Conservation (phyloP, 2,888 invertebrate species). For the Allophyes oxyacanthae region DNA sequence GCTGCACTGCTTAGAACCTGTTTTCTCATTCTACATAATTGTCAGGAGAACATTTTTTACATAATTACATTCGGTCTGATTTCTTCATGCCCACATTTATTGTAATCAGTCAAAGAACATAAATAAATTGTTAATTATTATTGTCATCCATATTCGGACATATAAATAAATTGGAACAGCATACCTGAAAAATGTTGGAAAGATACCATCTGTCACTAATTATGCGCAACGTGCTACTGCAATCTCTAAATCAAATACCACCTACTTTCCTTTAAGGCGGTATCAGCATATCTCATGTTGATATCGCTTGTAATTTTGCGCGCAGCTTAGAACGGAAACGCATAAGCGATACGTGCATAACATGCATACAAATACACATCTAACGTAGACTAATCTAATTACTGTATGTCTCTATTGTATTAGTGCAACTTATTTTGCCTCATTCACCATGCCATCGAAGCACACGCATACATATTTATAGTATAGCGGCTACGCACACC, state of each 20-base stretch:
- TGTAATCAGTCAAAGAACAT: no score
- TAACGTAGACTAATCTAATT: conserved; percentile 6
- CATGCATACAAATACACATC: conserved; percentile 22
- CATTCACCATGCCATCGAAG: conserved; percentile 13
- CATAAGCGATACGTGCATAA: conserved; percentile 15
- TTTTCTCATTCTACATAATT: conserved; percentile 36
- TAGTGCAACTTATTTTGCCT: conserved; percentile 12
- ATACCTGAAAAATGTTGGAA: neutral
- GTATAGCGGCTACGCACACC: conserved; percentile 23
- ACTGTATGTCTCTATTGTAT: conserved; percentile 17
- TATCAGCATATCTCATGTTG: conserved; percentile 30
- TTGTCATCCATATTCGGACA: neutral
- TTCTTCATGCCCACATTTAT: no score
- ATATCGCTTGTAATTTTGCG: conserved; percentile 32
- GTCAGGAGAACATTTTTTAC: neutral
- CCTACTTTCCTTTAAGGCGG: conserved; percentile 21
- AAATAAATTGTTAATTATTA: no score
- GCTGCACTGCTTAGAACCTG: conserved; percentile 31
- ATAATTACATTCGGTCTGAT: no score
- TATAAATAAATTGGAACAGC: conserved; percentile 16
- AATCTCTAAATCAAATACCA: conserved; percentile 28
- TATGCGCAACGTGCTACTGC: conserved; percentile 7
- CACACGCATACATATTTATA: no score
- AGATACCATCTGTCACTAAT: conserved; percentile 26
- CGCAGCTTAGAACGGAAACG: conserved; percentile 16